Evolutionary conservation across 2,888 invertebrate genomes (phyloP), one percentile per base, ranked within the genome.

Genomic region (Trisateles emortualis): DNA sequence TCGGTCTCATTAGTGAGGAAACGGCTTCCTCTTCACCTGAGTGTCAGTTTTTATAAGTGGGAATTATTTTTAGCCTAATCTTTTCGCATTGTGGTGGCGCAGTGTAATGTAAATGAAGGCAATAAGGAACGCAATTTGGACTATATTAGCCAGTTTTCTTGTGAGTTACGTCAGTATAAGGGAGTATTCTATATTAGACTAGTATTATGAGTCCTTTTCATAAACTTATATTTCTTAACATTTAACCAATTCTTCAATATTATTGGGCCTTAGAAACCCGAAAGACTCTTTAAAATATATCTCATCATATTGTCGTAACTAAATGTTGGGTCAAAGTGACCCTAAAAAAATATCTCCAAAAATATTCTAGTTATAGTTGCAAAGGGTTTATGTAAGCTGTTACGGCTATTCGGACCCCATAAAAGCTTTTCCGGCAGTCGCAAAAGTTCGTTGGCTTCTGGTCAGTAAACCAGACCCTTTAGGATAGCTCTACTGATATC

Each of bases 1-100:
- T 44, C 26, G 19, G 40, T 47, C 59, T 68, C 71, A 71, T 76
- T 75, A 72, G 67, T 46, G 61, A 48, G 46, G 41, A 53, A 65
- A 68, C 47, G 46, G 52, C 62, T 68, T 68, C 54, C 57, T 59
- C 63, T 72, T 47, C 52, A 45, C 61, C 52, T 50, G 33, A 59
- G 38, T 57, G 24, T 60, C 17, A 6, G 33, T 26, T 55, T 56
- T 52, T 53, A 26, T 47, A 26, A 53, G 32, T 35, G 30, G 24
- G 16, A 35, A 13, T 33, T 43, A 30, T 53, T 66, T 62, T 51
- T 43, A 13, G 40, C 17, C 3, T 40, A 40, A 48, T 57, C 35
- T 44, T 29, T 49, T 10, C 29, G 17, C 24, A 45, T 46, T 61
- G 5, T 44, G 29, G 16, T 2, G 29, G 16, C 1, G 35, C 30